Base-by-base conservation (phyloP, 2,888 invertebrate species). In the Pollenia amentaria region DNA sequence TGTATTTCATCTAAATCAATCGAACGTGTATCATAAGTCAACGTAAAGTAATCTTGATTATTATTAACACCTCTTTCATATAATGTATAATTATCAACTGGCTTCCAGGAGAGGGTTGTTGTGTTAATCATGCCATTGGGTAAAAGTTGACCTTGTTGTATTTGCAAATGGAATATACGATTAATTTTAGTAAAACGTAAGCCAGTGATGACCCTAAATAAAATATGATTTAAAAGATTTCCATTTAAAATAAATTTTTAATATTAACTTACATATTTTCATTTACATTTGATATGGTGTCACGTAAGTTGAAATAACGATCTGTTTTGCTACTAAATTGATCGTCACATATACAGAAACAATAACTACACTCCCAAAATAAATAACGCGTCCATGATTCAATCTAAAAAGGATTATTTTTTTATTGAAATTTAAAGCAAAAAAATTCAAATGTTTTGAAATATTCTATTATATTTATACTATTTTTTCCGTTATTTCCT, bases 361-460 rank as follows among this genome's bases (percentile, higher is more conserved):
- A 98, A 93, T 97, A 98, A 51, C 97, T 97, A 92, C 98, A 98
- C 92, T 96, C 96, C 97, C 97, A 97, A 94, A 97, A 96, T 62
- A 97, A 90, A 95, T 97, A 97, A 65, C 97, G 95, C 97, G 98
- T 98, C 97, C 97, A 97, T 87, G 97, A 97, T 91, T 97, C 97
- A 78, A 96, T 96, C 94, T 96, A 4, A 57, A 57, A 57, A 29
- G 12, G 29, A 29, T 6, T 4, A 29, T 29, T 6, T 29, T 29
- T 29, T 29, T 29, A 2, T 29, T 29, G 4, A 29, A 29, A 3
- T 29, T 29, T 3, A 29, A 29, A 29, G 29, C 6, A 29, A 6
- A 29, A 29, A 29, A 29, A 29, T 29, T 29, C 29, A 6, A 29
- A 29, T 29, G 29, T 6, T 29, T 29, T 29, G 29, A 6, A 29